Percentiles rank a stretch among this genome's conserved stretches.
Evolutionary conservation across 1,140 invertebrate genomes (phyloP).

Genomic region (Drosophila elegans): DNA sequence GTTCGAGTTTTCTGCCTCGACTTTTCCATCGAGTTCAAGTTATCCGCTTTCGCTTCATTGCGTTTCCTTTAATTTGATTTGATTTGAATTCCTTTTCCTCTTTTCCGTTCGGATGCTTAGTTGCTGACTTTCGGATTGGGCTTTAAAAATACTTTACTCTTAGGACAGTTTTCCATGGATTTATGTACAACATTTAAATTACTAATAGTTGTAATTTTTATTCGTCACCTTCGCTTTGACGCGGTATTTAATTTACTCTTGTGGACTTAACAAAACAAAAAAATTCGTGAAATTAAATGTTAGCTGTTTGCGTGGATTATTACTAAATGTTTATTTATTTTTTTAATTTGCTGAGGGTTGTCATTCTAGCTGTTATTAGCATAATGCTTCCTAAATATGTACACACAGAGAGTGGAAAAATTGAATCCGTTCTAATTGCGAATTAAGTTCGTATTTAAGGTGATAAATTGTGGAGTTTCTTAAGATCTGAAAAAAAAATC

Average conservation of each 20-base stretch:
- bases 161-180: constrained; percentile 56
- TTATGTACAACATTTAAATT: constrained; percentile 81
- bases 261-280: constrained; percentile 8
- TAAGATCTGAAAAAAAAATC: not conserved
- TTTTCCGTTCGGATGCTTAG: constrained; percentile 54
- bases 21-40: constrained; percentile 18
- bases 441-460: not conserved
- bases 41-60: constrained; percentile 23
- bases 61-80: constrained; percentile 39
- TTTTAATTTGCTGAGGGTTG: not conserved
- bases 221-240: constrained; percentile 4
- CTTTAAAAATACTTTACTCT: constrained; percentile 65
- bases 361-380: constrained; percentile 7
- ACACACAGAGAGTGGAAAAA: constrained; percentile 15
- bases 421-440: not conserved
- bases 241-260: constrained; percentile 28
- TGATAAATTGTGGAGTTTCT: not conserved
- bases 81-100: constrained; percentile 23
- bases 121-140: constrained; percentile 47
- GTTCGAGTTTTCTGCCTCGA: constrained; percentile 15
- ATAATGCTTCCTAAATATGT: constrained; percentile 16
- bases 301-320: constrained; percentile 6
- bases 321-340: constrained; percentile 13
- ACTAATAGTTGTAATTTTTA: constrained; percentile 64
- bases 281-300: not conserved